Evolutionary conservation across 2,797 vertebrate genomes (phyloP).

Genomic region (Oryzias sinensis): DNA sequence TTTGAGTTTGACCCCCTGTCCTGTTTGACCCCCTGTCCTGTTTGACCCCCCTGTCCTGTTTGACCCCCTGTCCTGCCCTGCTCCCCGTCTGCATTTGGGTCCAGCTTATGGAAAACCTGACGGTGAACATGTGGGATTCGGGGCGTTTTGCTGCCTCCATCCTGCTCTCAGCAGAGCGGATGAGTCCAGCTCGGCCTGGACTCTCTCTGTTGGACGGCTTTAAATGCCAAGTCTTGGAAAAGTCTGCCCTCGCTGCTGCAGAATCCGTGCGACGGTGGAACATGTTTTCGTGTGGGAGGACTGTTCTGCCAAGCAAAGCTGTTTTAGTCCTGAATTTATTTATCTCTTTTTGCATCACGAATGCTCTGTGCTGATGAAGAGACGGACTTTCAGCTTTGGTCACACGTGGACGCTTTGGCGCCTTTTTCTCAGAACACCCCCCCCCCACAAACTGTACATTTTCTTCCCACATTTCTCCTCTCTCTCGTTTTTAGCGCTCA

Average conservation of each 20-base stretch:
- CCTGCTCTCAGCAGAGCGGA: no score
- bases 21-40: no score
- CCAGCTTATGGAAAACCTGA: no score
- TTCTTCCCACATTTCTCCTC: slow-evolving; percentile 18
- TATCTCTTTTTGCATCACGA: slow-evolving; percentile 57
- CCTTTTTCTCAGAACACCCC: background rate
- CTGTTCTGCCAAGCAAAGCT: slow-evolving; percentile 80
- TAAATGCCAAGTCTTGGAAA: slow-evolving; percentile 75
- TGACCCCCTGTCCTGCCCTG: no score
- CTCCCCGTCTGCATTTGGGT: no score
- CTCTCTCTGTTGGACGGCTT: slow-evolving; percentile 58
- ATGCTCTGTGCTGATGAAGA: slow-evolving; percentile 65
- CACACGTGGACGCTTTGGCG: background rate
- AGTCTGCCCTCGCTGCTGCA: slow-evolving; percentile 71
- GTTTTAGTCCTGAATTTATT: slow-evolving; percentile 72
- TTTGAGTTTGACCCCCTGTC: no score
- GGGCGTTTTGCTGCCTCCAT: no score
- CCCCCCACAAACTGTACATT: slow-evolving; percentile 12
- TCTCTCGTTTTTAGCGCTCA: slow-evolving; percentile 15
- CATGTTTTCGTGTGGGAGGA: slow-evolving; percentile 83
- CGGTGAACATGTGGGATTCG: no score
- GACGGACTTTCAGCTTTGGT: slow-evolving; percentile 30
- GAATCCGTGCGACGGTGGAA: slow-evolving; percentile 77
- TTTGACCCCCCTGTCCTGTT: no score
- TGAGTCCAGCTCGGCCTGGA: slow-evolving; percentile 27